Evolutionary conservation across 2,888 invertebrate species (phyloP).

Genomic region (Netelia melanura): DNA sequence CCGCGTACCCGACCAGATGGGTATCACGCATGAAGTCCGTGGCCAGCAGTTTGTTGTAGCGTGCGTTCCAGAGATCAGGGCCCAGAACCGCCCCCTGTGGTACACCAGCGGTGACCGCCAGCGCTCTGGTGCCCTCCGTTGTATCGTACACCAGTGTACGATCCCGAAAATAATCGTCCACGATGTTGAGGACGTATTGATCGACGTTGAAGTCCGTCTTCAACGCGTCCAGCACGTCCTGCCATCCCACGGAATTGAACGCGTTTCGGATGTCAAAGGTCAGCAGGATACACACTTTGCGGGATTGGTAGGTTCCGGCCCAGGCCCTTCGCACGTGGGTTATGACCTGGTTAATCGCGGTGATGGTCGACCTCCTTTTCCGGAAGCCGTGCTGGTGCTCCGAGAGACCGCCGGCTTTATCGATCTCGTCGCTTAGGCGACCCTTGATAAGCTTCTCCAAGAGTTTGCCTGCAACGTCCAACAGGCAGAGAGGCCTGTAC

Average conservation of each 20-base stretch:
- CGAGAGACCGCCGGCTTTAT: slow-evolving; percentile 62
- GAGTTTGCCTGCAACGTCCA: slow-evolving; percentile 53
- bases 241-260: slow-evolving; percentile 67
- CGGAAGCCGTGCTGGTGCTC: slow-evolving; percentile 58
- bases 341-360: slow-evolving; percentile 57
- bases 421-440: slow-evolving; percentile 54
- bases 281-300: slow-evolving; percentile 61
- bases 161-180: too few species aligned
- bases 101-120: too few species aligned
- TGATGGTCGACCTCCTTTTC: slow-evolving; percentile 57
- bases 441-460: slow-evolving; percentile 66
- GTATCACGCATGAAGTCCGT: too few species aligned
- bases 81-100: too few species aligned
- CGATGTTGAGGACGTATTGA: too few species aligned
- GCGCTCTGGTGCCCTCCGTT: too few species aligned
- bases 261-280: slow-evolving; percentile 59
- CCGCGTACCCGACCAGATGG: too few species aligned
- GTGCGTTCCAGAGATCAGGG: too few species aligned
- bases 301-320: slow-evolving; percentile 47
- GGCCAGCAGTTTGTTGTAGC: too few species aligned
- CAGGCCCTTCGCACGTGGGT: slow-evolving; percentile 44
- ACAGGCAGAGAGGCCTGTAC: slow-evolving; percentile 63
- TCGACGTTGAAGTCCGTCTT: too few species aligned
- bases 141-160: too few species aligned
- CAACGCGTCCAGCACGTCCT: too few species aligned